A percentile compares a stretch with the other conserved stretches of the same genome.
phyloP scores from a whole-genome alignment of 2,797 vertebrate genomes.

The Petrocephalus sullivani region DNA sequence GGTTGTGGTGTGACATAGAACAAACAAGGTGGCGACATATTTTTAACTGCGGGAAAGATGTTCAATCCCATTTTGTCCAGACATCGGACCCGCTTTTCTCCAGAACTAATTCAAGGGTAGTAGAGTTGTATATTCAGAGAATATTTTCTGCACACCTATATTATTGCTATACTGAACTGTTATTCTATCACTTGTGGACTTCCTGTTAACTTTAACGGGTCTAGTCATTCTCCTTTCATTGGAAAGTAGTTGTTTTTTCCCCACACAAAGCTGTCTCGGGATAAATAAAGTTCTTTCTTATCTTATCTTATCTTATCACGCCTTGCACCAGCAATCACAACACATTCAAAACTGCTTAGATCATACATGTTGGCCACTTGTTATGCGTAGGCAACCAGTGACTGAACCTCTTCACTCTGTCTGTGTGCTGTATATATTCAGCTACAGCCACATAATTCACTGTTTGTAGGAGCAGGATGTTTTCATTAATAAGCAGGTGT shows the following conservation, averaged over 20 bases:
- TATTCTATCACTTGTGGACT: background rate
- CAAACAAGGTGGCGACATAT: background rate
- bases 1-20: background rate
- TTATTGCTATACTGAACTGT: background rate
- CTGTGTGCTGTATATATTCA: too few species aligned
- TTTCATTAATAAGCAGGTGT: too few species aligned
- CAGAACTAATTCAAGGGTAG: background rate
- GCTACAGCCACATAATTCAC: too few species aligned
- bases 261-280: background rate
- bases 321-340: background rate
- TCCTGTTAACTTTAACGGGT: background rate
- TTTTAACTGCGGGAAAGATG: background rate
- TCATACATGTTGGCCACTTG: background rate
- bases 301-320: background rate
- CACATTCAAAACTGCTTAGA: background rate
- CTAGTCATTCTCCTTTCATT: background rate
- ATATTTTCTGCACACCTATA: background rate
- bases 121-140: background rate
- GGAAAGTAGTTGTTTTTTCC: background rate
- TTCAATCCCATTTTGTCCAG: background rate
- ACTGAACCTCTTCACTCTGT: too few species aligned
- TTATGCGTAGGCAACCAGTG: too few species aligned
- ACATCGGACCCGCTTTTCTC: background rate
- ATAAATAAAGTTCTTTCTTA: too few species aligned
- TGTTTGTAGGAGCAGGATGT: too few species aligned